Evolutionary conservation across 2,888 invertebrate species (phyloP).

Genomic region (Eudemis profundana): DNA sequence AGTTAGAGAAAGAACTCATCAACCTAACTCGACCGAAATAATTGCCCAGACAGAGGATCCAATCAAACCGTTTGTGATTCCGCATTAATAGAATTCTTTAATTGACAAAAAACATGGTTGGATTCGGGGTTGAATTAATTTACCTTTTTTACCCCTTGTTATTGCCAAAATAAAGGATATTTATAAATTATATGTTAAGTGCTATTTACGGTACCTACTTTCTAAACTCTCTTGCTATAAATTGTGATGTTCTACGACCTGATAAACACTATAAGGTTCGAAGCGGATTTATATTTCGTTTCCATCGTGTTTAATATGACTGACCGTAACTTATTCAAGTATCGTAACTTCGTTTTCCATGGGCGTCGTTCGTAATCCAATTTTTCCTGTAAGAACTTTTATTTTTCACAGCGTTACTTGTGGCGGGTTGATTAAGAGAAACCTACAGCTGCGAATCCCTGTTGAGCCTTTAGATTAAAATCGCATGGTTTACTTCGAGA

Average conservation of each 20-base stretch:
- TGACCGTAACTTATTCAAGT: background rate
- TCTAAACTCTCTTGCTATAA: no score
- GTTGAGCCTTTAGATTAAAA: no score
- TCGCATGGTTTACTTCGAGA: no score
- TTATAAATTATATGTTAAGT: background rate
- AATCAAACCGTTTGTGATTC: slow-evolving; percentile 28
- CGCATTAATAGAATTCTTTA: slow-evolving; percentile 34
- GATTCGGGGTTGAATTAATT: slow-evolving; percentile 13
- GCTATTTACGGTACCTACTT: no score
- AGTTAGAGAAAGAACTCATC: background rate
- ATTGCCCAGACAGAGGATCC: slow-evolving; percentile 9
- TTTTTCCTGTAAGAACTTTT: slow-evolving; percentile 6
- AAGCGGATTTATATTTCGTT: background rate
- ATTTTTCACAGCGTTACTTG: slow-evolving; percentile 3
- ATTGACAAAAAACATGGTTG: slow-evolving; percentile 35
- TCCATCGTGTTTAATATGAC: background rate
- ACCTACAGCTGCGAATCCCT: background rate
- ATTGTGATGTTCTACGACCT: no score
- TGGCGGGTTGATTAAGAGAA: background rate
- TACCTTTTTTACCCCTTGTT: slow-evolving; percentile 8
- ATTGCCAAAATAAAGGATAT: background rate
- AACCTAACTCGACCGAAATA: slow-evolving; percentile 8
- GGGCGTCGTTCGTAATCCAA: slow-evolving; percentile 12
- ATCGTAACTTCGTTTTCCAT: background rate
- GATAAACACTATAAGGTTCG: background rate